Conservation (phyloP, 2,888 invertebrate species). For the Chrysina gloriosa region DNA sequence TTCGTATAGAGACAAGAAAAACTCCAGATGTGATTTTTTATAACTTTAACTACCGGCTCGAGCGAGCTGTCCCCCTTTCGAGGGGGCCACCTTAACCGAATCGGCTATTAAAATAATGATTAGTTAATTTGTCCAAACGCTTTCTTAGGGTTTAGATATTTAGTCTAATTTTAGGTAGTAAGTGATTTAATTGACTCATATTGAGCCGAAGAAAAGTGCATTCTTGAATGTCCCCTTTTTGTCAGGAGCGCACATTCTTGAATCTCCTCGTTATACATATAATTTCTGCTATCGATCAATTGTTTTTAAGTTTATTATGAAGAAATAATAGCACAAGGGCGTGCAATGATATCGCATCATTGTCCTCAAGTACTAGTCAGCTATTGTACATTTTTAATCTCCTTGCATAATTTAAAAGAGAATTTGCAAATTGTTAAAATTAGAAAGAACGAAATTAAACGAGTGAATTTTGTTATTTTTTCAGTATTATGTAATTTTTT, state of each 20-base stretch:
- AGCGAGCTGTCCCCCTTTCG: no score
- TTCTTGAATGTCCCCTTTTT: slow-evolving; percentile 53
- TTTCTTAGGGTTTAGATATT: slow-evolving; percentile 42
- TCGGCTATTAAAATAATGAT: slow-evolving; percentile 32
- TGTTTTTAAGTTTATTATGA: slow-evolving; percentile 37
- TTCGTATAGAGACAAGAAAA: slow-evolving; percentile 24
- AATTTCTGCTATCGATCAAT: slow-evolving; percentile 51
- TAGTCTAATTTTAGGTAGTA: slow-evolving; percentile 40
- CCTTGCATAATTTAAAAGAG: slow-evolving; percentile 31
- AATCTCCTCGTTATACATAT: slow-evolving; percentile 47
- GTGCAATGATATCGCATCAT: slow-evolving; percentile 29
- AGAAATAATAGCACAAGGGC: slow-evolving; percentile 38
- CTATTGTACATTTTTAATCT: slow-evolving; percentile 43
- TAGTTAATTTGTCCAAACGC: slow-evolving; percentile 46
- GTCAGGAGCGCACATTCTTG: slow-evolving; percentile 48
- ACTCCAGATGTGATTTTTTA: slow-evolving; percentile 40
- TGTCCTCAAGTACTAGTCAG: slow-evolving; percentile 53
- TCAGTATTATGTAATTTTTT: slow-evolving; percentile 42
- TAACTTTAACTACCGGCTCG: slow-evolving; percentile 31
- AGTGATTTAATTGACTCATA: slow-evolving; percentile 47
- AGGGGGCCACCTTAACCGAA: background rate
- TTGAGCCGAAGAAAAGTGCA: slow-evolving; percentile 44
- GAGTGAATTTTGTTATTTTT: slow-evolving; percentile 39
- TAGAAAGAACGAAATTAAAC: slow-evolving; percentile 23
- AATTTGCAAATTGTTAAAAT: background rate